Base-by-base conservation (phyloP, 2,113 vertebrate species). In the Pseudorhombus dupliciocellatus region DNA sequence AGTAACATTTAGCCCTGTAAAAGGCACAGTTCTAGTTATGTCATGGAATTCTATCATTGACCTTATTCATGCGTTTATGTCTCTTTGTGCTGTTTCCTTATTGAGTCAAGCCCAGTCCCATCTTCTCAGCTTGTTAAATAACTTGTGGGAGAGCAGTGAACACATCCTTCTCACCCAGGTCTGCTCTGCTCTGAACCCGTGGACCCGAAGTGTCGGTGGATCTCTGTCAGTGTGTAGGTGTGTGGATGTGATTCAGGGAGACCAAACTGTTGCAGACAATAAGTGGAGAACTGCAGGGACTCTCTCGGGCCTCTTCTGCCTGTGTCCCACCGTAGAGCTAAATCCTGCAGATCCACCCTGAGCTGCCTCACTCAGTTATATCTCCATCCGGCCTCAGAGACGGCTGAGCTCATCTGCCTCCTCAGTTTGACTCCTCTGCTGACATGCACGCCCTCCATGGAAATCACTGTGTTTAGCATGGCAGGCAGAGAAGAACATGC, bases 391-490 rank as follows among this genome's bases (percentile, higher is more conserved):
- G 34, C 34, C 34, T 2, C 3, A 12, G 25, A 5, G 46, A n/a
- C 9, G 12, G 24, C 34, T 10, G 25, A 25, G 1, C 40, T 44
- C 46, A 40, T 28, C 68, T 77, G 26, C 9, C 20, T 21, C 5
- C 40, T 44, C 20, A 37, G 34, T n/a, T 40, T 0, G 70, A 26
- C 26, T 52, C 24, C 20, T 5, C 26, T 52, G 37, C 46, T 34
- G 20, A 24, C 24, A 10, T 31, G 7, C 9, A 26, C 15, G 9
- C 22, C 55, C 42, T 57, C 2, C 40, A 21, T 37, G 34, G 50
- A 28, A 73, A 58, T 37, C 34, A 9, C 26, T 60, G 44, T 77
- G 56, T 51, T 65, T 54, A 65, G 73, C 73, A 66, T 48, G 11
- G 25, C 48, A n/a, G 64, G 67, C 64, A 60, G n/a, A 28, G 50